Base-by-base conservation (phyloP, 64 coral and sea anemone genomes). In the Cladopsammia gracilis region DNA sequence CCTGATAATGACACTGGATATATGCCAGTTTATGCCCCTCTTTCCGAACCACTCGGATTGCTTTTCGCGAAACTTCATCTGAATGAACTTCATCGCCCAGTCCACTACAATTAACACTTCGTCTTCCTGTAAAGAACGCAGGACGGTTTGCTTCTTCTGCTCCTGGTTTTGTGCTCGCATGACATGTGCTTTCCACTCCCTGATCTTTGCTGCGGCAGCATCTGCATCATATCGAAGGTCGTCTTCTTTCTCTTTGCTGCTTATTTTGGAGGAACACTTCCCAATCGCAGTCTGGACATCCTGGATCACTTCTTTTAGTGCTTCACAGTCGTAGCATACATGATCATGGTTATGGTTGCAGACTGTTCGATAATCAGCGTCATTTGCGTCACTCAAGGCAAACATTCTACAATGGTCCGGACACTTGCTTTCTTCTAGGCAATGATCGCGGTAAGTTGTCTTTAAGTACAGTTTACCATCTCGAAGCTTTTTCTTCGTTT, bases 1-100 rank as follows among this genome's bases (percentile, higher is more conserved):
- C 56, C 61, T 89, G 25, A 1, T 12, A 44, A 70, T 65, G 3
- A 80, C 89, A 67, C 75, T 47, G 43, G 52, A 85, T 75, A 85
- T 59, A 59, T 88, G 92, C 66, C 74, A 88, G 62, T 73, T 87
- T n/a, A 94, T 94, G 4, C 73, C 85, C n/a, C 85, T 76, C 43
- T 94, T 94, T 46, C 10, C 75, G 57, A 77, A 72, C 77, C 85
- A 77, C 43, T 80, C 85, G 16, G 47, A 43, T 48, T 88, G 73
- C 61, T 81, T 88, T 88, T 81, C 92, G 25, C 89, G 61, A 81
- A 79, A 90, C 62, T 81, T 76, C 18, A 47, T 61, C 22, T 64
- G 87, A 6, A 13, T 48, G 60, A 78, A 89, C 64, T 89, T 78
- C 87, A 89, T 87, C 71, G 67, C 84, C 82, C 90, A 93, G 82